Evolutionary conservation across 2,113 vertebrate genomes (phyloP).

Genomic region (Tychaedon coryphoeus): DNA sequence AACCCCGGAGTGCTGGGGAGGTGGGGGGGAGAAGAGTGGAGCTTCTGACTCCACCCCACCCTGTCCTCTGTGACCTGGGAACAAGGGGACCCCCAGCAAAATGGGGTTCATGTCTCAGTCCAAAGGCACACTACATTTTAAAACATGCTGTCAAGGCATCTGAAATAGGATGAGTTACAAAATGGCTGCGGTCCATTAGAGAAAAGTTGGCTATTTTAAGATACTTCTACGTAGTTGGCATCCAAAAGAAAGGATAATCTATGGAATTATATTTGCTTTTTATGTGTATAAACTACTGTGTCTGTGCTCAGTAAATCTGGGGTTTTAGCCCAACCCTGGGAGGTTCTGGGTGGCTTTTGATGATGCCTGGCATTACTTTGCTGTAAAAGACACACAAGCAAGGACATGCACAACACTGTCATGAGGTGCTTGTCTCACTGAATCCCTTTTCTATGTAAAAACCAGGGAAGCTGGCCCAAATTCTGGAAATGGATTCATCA

Average conservation of each 20-base stretch:
- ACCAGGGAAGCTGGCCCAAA: neutral
- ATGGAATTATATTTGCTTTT: neutral
- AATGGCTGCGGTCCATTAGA: neutral
- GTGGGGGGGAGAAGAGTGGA: neutral
- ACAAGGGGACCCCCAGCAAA: neutral
- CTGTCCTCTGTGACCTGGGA: neutral
- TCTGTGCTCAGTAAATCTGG: neutral
- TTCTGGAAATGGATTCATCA: neutral
- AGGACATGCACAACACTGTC: neutral
- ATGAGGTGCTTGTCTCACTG: neutral
- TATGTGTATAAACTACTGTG: neutral
- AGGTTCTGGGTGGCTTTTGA: neutral
- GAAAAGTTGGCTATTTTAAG: neutral
- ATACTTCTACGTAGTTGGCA: neutral
- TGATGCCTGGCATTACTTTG: neutral
- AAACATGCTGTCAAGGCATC: neutral
- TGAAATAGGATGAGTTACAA: neutral
- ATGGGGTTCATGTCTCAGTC: neutral
- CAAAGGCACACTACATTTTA: neutral
- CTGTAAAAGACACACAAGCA: neutral
- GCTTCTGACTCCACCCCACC: neutral
- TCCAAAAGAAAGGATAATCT: neutral
- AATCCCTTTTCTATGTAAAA: neutral
- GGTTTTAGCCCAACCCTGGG: neutral
- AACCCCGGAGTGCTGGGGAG: neutral